phyloP scores from a whole-genome alignment of 1,140 invertebrate genomes.

The Dryas iulia region DNA sequence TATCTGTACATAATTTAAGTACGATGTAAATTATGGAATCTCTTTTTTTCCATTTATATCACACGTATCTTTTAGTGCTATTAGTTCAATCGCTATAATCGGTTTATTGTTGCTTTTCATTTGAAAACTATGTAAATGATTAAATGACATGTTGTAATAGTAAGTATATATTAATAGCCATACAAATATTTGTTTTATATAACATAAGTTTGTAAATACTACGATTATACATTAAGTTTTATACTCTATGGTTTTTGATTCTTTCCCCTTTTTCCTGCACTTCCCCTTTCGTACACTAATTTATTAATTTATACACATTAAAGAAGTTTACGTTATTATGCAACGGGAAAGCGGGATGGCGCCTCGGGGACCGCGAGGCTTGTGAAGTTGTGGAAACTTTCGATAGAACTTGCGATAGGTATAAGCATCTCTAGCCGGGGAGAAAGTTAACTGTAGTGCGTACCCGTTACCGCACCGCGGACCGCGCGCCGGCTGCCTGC shows the following conservation, averaged over 20 bases:
- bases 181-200: slow-evolving; percentile 79
- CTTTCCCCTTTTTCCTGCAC: slow-evolving; percentile 33
- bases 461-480: slow-evolving; percentile 54
- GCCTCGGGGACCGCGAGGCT: not conserved
- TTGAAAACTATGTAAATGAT: slow-evolving; percentile 75
- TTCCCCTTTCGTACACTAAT: not conserved
- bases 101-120: slow-evolving; percentile 75
- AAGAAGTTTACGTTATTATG: not conserved
- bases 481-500: slow-evolving; percentile 31
- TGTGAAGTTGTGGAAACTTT: slow-evolving; percentile 63
- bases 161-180: slow-evolving; percentile 78
- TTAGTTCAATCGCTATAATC: slow-evolving; percentile 63
- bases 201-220: slow-evolving; percentile 79
- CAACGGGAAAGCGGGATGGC: slow-evolving; percentile 23
- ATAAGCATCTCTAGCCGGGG: slow-evolving; percentile 41
- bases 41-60: slow-evolving; percentile 70
- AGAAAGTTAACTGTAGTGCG: slow-evolving; percentile 78
- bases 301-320: not conserved
- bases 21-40: slow-evolving; percentile 75
- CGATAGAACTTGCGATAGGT: slow-evolving; percentile 63
- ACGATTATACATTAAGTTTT: slow-evolving; percentile 80
- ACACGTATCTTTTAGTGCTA: slow-evolving; percentile 59
- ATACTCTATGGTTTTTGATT: slow-evolving; percentile 77
- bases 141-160: slow-evolving; percentile 77
- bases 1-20: slow-evolving; percentile 71